A percentile compares a stretch with the other conserved stretches of the same genome.
Conservation (phyloP, 2,888 invertebrate genomes). For the Ramazzottius varieornatus region DNA sequence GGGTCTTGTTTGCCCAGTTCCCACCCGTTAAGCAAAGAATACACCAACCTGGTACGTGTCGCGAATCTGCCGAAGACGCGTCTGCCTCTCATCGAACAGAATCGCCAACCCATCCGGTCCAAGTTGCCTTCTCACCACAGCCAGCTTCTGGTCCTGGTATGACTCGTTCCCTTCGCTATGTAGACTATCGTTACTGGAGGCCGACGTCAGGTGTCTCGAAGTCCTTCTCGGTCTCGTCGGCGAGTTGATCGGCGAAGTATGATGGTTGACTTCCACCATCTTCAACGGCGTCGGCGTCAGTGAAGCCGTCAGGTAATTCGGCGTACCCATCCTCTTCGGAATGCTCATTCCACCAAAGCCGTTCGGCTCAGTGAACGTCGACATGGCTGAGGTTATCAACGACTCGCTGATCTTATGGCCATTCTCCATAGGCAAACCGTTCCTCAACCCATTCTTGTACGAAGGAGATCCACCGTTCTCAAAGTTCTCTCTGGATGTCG, state of each 20-base stretch:
- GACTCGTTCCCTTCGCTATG: neutral
- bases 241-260: neutral
- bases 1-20: too few relatives aligned
- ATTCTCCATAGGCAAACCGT: neutral
- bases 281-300: neutral
- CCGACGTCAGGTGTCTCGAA: neutral
- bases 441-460: neutral
- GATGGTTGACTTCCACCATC: neutral
- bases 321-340: neutral
- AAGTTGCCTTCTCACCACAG: constrained; percentile 14
- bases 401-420: neutral
- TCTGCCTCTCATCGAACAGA: constrained; percentile 42
- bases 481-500: neutral
- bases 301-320: neutral
- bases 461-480: neutral
- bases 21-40: neutral
- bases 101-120: constrained; percentile 39
- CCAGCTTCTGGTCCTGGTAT: neutral
- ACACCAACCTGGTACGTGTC: constrained; percentile 12
- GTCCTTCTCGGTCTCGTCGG: neutral
- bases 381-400: neutral
- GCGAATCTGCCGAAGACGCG: constrained; percentile 51
- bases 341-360: neutral
- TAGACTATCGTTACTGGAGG: neutral
- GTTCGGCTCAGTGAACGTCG: neutral